A percentile compares a stretch with the other conserved stretches of the same genome.
Conservation (phyloP, 2,113 vertebrate genomes). For the Epinephelus cyanopodus region DNA sequence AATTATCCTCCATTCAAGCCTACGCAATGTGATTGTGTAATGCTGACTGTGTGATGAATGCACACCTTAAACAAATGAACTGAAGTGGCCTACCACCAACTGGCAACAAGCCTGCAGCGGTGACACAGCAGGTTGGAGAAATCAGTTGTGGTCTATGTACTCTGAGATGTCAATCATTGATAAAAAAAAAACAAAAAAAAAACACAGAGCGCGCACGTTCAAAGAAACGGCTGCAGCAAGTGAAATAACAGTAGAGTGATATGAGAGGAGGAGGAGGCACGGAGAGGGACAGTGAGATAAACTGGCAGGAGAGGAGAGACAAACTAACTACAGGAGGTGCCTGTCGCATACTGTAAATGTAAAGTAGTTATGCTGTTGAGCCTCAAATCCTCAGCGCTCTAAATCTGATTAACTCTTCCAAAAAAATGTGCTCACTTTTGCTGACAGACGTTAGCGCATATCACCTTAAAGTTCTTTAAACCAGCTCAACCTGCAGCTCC, state of each 20-base stretch:
- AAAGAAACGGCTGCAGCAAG: conserved; percentile 6
- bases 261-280: neutral
- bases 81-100: conserved; percentile 38
- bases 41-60: conserved; percentile 29
- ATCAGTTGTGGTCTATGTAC: conserved; percentile 53
- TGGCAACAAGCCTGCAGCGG: conserved; percentile 63
- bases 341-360: neutral
- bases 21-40: conserved; percentile 54
- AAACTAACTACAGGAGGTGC: conserved; percentile 7
- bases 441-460: neutral
- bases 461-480: neutral
- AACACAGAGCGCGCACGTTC: conserved; percentile 23
- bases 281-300: neutral
- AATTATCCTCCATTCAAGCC: conserved; percentile 50
- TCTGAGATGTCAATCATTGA: conserved; percentile 81
- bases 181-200: conserved; percentile 68
- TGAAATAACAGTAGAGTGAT: conserved; percentile 6
- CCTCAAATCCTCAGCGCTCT: neutral
- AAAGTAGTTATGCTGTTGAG: neutral
- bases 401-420: neutral
- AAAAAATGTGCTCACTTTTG: neutral
- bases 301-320: neutral
- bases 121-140: conserved; percentile 80
- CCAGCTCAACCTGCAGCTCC: neutral
- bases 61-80: conserved; percentile 80